phyloP scores from a whole-genome alignment of 2,113 vertebrate species.

The Oreochromis spilurus region DNA sequence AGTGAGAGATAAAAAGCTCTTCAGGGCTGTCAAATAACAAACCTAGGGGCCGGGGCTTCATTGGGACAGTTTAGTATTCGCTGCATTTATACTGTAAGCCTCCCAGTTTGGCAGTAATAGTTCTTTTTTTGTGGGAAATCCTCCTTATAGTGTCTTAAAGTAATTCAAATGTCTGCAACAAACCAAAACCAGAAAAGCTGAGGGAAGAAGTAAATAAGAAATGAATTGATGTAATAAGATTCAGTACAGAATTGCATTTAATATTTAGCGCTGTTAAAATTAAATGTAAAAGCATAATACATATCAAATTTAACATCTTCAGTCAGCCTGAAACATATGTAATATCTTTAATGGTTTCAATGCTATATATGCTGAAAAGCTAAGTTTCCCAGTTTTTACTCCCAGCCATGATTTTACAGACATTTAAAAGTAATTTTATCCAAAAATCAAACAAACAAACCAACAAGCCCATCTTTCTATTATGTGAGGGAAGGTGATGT shows the following conservation, averaged over 20 bases:
- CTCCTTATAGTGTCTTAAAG: not conserved
- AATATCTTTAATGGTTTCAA: not conserved
- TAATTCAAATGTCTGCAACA: not conserved
- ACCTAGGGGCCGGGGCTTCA: not conserved
- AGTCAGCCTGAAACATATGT: not conserved
- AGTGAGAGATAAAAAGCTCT: conserved; percentile 37
- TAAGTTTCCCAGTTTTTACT: not conserved
- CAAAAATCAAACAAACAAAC: not conserved
- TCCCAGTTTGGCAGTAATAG: not conserved
- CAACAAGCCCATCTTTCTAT: not conserved
- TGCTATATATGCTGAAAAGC: not conserved
- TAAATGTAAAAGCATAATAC: not conserved
- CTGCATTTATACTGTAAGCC: not conserved
- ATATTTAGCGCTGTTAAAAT: not conserved
- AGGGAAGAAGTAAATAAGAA: not conserved
- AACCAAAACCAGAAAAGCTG: not conserved
- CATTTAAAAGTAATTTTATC: not conserved
- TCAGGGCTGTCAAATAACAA: conserved; percentile 24
- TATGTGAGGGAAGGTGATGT: not conserved
- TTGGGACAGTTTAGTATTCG: conserved; percentile 2
- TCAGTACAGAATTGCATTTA: not conserved
- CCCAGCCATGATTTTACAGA: not conserved
- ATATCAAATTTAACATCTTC: not conserved
- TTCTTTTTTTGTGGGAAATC: not conserved
- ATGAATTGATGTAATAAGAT: not conserved